Evolutionary conservation across 2,797 vertebrate species (phyloP), one percentile per base, ranked within the genome.

Genomic region (Delichon dasypus): DNA sequence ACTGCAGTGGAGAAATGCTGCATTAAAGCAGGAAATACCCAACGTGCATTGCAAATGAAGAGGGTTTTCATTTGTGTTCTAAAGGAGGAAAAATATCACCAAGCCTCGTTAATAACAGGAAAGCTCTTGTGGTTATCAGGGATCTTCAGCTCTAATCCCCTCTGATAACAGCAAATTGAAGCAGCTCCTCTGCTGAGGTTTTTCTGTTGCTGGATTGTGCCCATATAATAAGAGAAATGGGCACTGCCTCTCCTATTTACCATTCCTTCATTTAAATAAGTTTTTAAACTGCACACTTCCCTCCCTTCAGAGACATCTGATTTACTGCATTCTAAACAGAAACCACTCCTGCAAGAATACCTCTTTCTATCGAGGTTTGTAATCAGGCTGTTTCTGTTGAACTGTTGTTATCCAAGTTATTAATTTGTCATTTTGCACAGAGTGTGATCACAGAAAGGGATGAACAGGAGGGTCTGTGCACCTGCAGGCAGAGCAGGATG

Each of bases 131-230:
- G 89, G 85, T 84, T 95, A 94, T 92, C 84, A 44, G 89, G 84
- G 84, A 86, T 97, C 91, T 95, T 93, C 93, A 93, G 89, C 76
- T 92, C 92, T 96, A 95, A 96, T 96, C 93, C 91, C 76, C 65
- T 94, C 93, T 90, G 95, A 96, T 95, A 96, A 95, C 51, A 93
- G 90, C 79, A 95, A 96, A 96, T 94, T 94, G 95, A 96, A 90
- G 70, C 61, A 89, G 81, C 81, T 95, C 71, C 75, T 94, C 84
- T 78, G 87, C 71, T 64, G 66, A 95, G 85, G 81, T 44, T 89
- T 93, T 85, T 64, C 92, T 88, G 65, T 88, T 81, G 84, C 86
- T 85, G 90, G 91, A 88, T 85, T 60, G 30, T 94, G 78, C 73
- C 44, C 78, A 53, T 88, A 78, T 80, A 96, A 91, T 72, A 95